These are phyloP conservation scores for Trichacis sp. DNA, from an alignment of 2,888 invertebrate species.

Conservation along the genomic window DNA sequence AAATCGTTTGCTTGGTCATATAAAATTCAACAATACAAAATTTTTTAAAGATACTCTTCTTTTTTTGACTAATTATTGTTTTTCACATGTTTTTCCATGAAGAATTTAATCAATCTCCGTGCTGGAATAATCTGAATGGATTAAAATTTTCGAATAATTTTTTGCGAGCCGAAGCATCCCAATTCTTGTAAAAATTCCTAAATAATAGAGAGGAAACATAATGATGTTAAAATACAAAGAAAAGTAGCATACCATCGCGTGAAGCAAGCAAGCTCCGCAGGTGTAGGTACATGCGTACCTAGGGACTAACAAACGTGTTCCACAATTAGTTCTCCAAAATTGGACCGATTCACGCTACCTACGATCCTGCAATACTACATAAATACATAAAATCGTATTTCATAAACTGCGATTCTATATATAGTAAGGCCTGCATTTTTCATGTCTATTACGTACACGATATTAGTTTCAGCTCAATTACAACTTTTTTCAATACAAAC, in stretches of 20 bases:
- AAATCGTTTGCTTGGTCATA: background rate
- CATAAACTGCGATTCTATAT: slow-evolving; percentile 3
- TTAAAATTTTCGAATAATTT: too few relatives aligned
- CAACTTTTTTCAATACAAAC: too few relatives aligned
- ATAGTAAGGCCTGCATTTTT: background rate
- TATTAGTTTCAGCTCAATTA: too few relatives aligned
- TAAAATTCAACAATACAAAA: background rate
- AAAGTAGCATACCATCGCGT: slow-evolving; percentile 26
- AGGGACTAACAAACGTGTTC: slow-evolving; percentile 13
- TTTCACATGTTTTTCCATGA: too few relatives aligned
- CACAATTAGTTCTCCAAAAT: slow-evolving; percentile 41
- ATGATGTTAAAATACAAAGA: slow-evolving; percentile 26
- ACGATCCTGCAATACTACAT: slow-evolving; percentile 21
- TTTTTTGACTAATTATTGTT: too few relatives aligned
- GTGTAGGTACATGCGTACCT: slow-evolving; percentile 24
- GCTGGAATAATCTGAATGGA: too few relatives aligned
- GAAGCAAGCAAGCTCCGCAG: slow-evolving; percentile 28
- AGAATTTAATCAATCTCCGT: too few relatives aligned
- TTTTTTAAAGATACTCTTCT: background rate
- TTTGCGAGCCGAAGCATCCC: background rate
- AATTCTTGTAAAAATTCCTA: slow-evolving; percentile 1
- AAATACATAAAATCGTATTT: slow-evolving; percentile 28
- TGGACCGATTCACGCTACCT: slow-evolving; percentile 42
- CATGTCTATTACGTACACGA: too few relatives aligned
- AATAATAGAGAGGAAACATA: slow-evolving; percentile 24